Evolutionary conservation across 1,140 invertebrate genomes (phyloP), one percentile per base, ranked within the genome.

Genomic region (Zaprionus taronus): DNA sequence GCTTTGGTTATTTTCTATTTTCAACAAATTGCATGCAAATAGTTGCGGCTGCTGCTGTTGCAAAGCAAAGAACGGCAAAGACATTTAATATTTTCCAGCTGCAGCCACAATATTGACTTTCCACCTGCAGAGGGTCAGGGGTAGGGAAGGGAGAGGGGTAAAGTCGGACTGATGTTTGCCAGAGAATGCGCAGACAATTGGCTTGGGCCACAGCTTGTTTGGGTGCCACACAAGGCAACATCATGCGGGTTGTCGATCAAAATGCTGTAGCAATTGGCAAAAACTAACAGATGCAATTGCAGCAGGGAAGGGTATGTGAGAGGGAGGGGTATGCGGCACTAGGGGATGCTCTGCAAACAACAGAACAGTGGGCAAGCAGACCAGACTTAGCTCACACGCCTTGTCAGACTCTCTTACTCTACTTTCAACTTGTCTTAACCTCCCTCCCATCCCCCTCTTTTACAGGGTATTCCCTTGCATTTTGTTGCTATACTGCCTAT

Each of bases 1-100:
- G 81, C 84, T 89, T 89, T 89, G 84, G 78, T 90, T 90, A 89
- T 90, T 89, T 89, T 81, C 70, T 78, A 89, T 90, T 89, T 89
- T 57, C 65, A 71, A 81, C 81, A 90, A 84, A 89, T 90, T 81
- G 84, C 72, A 89, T 81, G 85, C 84, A 89, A 89, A 89, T 89
- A 89, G 72, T 84, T 89, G 85, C 61, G 77, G 84, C 77, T 80
- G 41, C 41, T 47, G 36, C 36, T 15, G 14, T 2, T 83, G 55
- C 31, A 58, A 36, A 56, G 24, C 26, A 51, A 51, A 44, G 41
- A 26, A n/a, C 20, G 49, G 44, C 26, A 79, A 79, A 81, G 84
- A 89, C 84, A 81, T 79, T 84, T 84, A 81, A 87, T 87, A 87
- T 84, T 87, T 89, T 69, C 65, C 81, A 89, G 73, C 61, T 67